Evolutionary conservation across 2,797 vertebrate genomes (phyloP).

Genomic region (Lophotriccus pileatus): DNA sequence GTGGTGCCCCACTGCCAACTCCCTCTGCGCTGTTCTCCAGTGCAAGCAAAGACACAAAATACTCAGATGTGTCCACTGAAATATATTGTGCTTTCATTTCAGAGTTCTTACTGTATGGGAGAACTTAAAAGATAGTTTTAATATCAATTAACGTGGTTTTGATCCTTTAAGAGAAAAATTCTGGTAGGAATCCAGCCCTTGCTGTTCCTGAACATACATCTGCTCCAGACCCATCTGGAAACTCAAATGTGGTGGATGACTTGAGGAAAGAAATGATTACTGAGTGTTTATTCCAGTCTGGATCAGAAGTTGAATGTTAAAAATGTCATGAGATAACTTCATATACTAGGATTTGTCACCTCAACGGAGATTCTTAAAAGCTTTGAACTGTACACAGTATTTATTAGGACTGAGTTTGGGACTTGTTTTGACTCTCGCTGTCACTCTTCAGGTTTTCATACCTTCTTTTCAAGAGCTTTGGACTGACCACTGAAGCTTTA

Average conservation of each 20-base stretch:
- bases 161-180: background rate
- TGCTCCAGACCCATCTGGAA: background rate
- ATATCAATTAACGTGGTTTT: background rate
- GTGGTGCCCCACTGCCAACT: background rate
- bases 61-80: background rate
- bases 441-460: background rate
- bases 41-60: background rate
- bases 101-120: background rate
- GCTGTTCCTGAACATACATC: background rate
- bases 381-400: background rate
- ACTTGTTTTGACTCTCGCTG: background rate
- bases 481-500: background rate
- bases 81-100: background rate
- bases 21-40: accelerated
- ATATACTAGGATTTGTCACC: background rate
- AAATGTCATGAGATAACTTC: background rate
- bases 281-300: background rate
- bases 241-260: background rate
- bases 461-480: background rate
- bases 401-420: background rate
- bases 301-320: background rate
- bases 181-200: background rate
- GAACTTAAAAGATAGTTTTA: background rate
- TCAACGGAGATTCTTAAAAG: background rate
- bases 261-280: background rate